Conservation (phyloP, 2,888 invertebrate genomes). For the Ophioninae sp. region DNA sequence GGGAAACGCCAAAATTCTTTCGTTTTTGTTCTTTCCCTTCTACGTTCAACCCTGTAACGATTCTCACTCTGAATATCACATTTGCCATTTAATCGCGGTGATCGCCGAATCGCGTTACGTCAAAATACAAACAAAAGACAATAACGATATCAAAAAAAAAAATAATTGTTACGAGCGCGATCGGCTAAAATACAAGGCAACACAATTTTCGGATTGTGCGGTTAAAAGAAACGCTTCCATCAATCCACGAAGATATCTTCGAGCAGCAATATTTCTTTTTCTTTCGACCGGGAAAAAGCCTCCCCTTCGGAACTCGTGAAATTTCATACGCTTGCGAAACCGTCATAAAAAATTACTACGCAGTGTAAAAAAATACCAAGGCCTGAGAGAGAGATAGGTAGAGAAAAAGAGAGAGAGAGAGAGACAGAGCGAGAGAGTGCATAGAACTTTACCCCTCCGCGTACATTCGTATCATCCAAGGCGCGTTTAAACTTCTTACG, state of each 20-base stretch:
- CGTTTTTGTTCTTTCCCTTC: background rate
- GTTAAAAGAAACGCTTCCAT: constrained; percentile 32
- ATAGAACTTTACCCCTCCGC: constrained; percentile 7
- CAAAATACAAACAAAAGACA: constrained; percentile 28
- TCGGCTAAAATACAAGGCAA: constrained; percentile 45
- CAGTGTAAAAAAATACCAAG: constrained; percentile 42
- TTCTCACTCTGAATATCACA: constrained; percentile 57
- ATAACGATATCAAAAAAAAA: constrained; percentile 9
- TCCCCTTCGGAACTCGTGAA: background rate
- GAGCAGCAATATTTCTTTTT: constrained; percentile 1
- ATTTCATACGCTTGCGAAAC: constrained; percentile 28
- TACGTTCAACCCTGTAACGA: constrained; percentile 34
- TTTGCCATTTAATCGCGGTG: constrained; percentile 43
- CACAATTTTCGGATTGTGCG: constrained; percentile 48
- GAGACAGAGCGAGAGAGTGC: constrained; percentile 7
- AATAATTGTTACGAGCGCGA: constrained; percentile 20
- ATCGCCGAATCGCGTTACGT: constrained; percentile 48
- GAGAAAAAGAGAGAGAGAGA: no score
- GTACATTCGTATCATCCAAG: background rate
- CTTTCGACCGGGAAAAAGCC: background rate
- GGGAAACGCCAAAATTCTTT: constrained; percentile 25
- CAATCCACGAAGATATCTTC: constrained; percentile 27
- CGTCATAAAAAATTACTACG: constrained; percentile 47
- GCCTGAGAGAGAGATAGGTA: constrained; percentile 26
- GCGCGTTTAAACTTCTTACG: background rate